phyloP scores from a whole-genome alignment of 2,888 invertebrate species.

The Eristalis pertinax region DNA sequence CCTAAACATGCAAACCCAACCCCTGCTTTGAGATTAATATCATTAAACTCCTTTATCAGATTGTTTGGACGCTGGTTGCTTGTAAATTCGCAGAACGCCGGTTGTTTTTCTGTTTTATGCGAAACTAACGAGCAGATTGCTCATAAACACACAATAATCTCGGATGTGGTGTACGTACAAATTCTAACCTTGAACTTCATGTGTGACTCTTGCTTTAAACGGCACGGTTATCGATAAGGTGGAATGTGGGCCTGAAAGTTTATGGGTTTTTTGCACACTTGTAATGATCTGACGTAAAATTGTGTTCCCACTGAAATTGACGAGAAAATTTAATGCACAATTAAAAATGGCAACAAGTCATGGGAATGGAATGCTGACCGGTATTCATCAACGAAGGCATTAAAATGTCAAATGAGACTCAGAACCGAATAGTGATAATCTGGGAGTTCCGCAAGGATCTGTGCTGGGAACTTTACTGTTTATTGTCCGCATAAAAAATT shows the following conservation, averaged over 20 bases:
- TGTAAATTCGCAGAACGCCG: background rate
- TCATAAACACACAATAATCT: background rate
- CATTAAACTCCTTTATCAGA: background rate
- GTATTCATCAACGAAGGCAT: too few species aligned
- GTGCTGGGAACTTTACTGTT: too few species aligned
- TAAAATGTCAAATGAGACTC: background rate
- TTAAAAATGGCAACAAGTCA: background rate
- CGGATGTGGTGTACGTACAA: background rate
- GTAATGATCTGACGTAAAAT: background rate
- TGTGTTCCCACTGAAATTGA: too few species aligned
- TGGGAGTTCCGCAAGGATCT: too few species aligned
- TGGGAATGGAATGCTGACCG: background rate
- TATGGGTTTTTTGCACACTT: background rate
- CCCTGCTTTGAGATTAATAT: background rate
- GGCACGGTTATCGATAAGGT: background rate
- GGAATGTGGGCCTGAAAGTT: background rate
- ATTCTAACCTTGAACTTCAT: background rate
- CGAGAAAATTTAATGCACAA: too few species aligned
- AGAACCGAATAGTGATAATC: too few species aligned
- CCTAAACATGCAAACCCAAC: background rate
- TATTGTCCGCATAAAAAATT: too few species aligned
- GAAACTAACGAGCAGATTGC: background rate
- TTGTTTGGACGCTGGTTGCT: background rate
- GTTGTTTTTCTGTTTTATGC: background rate
- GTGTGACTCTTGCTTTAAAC: background rate